Evolutionary conservation across 2,888 invertebrate genomes (phyloP).

Genomic region (Acleris sparsana): DNA sequence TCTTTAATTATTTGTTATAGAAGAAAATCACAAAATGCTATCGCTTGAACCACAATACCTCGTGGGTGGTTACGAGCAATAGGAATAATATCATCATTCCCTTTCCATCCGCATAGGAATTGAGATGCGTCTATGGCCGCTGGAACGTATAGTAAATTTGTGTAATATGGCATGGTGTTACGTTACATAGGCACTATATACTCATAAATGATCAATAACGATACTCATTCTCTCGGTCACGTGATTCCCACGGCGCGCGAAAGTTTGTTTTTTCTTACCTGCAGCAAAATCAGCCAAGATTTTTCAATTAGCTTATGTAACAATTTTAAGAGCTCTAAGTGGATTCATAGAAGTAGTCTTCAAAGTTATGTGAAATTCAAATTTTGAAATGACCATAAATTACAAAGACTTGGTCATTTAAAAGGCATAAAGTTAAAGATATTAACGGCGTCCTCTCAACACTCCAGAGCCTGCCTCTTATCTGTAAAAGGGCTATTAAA

Average conservation of each 20-base stretch:
- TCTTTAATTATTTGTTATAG: neutral
- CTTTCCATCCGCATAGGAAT: conserved; percentile 59
- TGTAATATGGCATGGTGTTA: conserved; percentile 41
- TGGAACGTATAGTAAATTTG: conserved; percentile 45
- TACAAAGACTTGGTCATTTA: conserved; percentile 13
- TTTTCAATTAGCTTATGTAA: neutral
- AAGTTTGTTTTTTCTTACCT: conserved; percentile 14
- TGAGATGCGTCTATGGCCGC: conserved; percentile 53
- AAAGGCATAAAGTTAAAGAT: conserved; percentile 29
- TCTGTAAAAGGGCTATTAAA: conserved; percentile 37
- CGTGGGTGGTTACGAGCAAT: conserved; percentile 62
- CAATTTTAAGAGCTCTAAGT: neutral
- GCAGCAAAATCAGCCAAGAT: neutral
- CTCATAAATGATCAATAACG: conserved; percentile 15
- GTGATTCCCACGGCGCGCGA: conserved; percentile 17
- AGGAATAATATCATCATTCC: conserved; percentile 58
- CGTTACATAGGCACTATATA: conserved; percentile 22
- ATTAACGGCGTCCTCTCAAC: conserved; percentile 25
- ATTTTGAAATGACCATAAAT: conserved; percentile 11
- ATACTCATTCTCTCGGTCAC: conserved; percentile 11
- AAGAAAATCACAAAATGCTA: conserved; percentile 3
- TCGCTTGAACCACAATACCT: conserved; percentile 48
- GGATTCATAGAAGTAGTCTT: too few relatives aligned
- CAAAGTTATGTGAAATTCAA: neutral
- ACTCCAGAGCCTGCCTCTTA: conserved; percentile 26